phyloP scores from a whole-genome alignment of 2,113 vertebrate genomes.

The Nanorana parkeri region DNA sequence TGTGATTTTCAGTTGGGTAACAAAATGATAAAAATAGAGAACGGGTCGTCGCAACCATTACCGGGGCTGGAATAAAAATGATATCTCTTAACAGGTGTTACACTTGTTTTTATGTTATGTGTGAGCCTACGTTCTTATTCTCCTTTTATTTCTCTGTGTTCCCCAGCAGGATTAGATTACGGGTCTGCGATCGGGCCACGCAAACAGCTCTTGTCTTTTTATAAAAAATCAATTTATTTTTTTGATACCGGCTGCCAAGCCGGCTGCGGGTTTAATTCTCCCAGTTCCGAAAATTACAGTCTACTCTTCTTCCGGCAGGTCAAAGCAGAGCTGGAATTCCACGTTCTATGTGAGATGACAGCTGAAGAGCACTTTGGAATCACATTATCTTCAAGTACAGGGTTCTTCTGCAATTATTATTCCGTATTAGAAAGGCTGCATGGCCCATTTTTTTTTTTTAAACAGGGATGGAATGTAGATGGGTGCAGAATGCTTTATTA shows the following conservation, averaged over 20 bases:
- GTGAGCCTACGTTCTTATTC: not conserved
- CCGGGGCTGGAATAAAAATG: not conserved
- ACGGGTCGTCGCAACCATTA: too few relatives aligned
- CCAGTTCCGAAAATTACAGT: slow-evolving; percentile 14
- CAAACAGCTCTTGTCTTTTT: not conserved
- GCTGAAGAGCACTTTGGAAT: not conserved
- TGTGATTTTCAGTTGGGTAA: not conserved
- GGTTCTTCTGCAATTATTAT: slow-evolving; percentile 5
- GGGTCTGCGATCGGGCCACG: not conserved
- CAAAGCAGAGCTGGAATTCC: not conserved
- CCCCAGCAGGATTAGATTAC: slow-evolving; percentile 29
- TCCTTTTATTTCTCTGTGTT: not conserved
- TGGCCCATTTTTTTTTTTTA: too few relatives aligned
- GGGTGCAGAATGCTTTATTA: too few relatives aligned
- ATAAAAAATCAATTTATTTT: slow-evolving; percentile 38
- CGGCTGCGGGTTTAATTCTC: slow-evolving; percentile 1
- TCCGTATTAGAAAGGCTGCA: not conserved
- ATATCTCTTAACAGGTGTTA: slow-evolving; percentile 14
- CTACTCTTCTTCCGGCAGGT: not conserved
- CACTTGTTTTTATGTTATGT: not conserved
- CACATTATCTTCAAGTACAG: slow-evolving; percentile 23
- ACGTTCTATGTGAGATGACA: not conserved
- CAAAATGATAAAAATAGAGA: not conserved
- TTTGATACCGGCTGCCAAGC: not conserved
- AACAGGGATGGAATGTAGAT: too few relatives aligned